Conservation (phyloP, 2,888 invertebrate species). For the Thymelicus lineola region DNA sequence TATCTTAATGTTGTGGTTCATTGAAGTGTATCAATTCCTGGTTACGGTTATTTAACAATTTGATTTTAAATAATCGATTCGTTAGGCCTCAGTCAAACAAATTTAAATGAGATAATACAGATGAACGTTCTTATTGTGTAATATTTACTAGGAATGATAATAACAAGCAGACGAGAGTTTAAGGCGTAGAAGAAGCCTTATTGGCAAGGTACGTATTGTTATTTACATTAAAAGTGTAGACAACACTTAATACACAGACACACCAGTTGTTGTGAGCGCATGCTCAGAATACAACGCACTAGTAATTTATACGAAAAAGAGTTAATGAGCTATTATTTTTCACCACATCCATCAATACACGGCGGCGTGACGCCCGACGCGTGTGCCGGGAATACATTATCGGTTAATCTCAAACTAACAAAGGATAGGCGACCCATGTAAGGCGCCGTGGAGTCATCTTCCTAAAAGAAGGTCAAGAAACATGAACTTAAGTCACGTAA, state of each 20-base stretch:
- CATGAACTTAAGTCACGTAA: constrained; percentile 54
- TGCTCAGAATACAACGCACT: constrained; percentile 12
- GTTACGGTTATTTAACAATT: constrained; percentile 19
- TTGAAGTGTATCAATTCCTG: constrained; percentile 31
- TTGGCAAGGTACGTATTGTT: too few relatives aligned
- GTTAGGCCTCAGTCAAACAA: background rate
- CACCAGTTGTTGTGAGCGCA: background rate
- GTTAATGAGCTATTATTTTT: constrained; percentile 51
- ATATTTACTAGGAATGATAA: background rate
- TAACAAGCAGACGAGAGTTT: too few relatives aligned
- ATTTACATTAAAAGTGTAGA: background rate
- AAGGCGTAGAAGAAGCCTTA: too few relatives aligned
- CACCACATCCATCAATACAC: constrained; percentile 44
- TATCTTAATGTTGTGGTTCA: constrained; percentile 15
- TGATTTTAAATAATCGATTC: constrained; percentile 12
- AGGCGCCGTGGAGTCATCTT: constrained; percentile 50
- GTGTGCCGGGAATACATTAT: constrained; percentile 54
- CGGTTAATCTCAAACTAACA: constrained; percentile 48
- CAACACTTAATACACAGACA: background rate
- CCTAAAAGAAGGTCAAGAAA: constrained; percentile 56
- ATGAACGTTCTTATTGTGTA: background rate
- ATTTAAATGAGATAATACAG: background rate
- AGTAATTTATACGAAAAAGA: constrained; percentile 77
- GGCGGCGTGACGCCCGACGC: constrained; percentile 44
- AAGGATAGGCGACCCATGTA: constrained; percentile 50